Evolutionary conservation across 2,888 invertebrate species (phyloP), one percentile per base, ranked within the genome.

Genomic region (Siphonodentalium dalli): DNA sequence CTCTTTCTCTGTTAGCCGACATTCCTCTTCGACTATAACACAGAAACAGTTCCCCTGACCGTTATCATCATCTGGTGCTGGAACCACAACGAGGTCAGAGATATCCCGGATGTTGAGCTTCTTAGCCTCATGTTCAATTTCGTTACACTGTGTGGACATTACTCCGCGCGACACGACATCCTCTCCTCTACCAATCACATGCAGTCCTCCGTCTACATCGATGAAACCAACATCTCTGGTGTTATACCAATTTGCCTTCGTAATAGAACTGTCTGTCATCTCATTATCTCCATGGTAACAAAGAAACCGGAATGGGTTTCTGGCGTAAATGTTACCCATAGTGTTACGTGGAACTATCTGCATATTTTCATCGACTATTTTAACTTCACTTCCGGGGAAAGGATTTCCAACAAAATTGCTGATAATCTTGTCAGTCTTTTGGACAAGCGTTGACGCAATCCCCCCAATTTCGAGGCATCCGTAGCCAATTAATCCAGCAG

Each of bases 391-490:
- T n/a, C 48, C 48, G 5, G 28, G 11, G 9, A 40, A 18, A 0
- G 48, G 48, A n/a, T n/a, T 9, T 40, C 48, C 48, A 2, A n/a
- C 31, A 33, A 11, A 15, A 33, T 48, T 40, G 24, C 41, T 28
- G 15, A 4, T 6, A 20, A 40, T 26, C 2, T 33, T 33, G 5
- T 31, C 33, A 3, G 15, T n/a, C 23, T 20, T 40, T 21, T 9
- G 15, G 13, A 31, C 28, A 7, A 15, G 23, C 5, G n/a, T 39
- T 4, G 18, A 15, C 33, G 28, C 29, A 9, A 48, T 33, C 15
- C 13, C 26, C 0, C 40, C 40, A 15, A 40, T 7, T n/a, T 48
- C 40, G 8, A 41, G 39, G 3, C n/a, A 7, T 11, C 40, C 48
- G 21, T 48, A 48, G 7, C 18, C n/a, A 13, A n/a, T n/a, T n/a